Evolutionary conservation across 2,888 invertebrate species (phyloP).

Genomic region (Stenoptilia bipunctidactyla): DNA sequence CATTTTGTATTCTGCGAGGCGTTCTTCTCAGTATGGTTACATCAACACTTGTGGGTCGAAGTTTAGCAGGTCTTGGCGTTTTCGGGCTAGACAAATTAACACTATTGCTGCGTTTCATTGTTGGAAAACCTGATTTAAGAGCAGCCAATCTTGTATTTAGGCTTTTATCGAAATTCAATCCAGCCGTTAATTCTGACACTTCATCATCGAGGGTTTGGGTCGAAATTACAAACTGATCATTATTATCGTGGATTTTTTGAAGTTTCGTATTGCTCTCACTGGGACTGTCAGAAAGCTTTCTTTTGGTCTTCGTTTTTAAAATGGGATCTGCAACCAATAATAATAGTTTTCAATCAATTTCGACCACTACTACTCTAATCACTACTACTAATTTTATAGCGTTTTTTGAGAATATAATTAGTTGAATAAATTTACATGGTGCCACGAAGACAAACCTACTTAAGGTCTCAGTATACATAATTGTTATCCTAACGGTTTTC

Average conservation of each 20-base stretch:
- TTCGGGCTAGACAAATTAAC: slow-evolving; percentile 36
- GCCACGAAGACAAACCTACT: no score
- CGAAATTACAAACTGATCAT: slow-evolving; percentile 28
- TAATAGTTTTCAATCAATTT: no score
- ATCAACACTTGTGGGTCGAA: slow-evolving; percentile 49
- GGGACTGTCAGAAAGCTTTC: slow-evolving; percentile 42
- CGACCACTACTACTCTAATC: no score
- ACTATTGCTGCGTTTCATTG: slow-evolving; percentile 50
- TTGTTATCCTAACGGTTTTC: no score
- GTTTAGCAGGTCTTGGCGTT: slow-evolving; percentile 47
- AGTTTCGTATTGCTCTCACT: slow-evolving; percentile 37
- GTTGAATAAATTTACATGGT: no score
- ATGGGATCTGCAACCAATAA: no score
- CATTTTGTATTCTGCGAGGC: slow-evolving; percentile 23
- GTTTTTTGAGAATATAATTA: no score
- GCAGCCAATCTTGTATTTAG: slow-evolving; percentile 43
- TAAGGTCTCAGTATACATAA: no score
- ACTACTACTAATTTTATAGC: no score
- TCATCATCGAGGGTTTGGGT: slow-evolving; percentile 48
- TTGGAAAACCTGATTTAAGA: slow-evolving; percentile 41
- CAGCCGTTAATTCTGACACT: slow-evolving; percentile 39
- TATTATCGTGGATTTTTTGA: slow-evolving; percentile 38
- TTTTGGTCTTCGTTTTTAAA: slow-evolving; percentile 32
- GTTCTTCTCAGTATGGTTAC: slow-evolving; percentile 35
- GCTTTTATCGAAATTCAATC: slow-evolving; percentile 26